phyloP scores from a whole-genome alignment of 2,888 invertebrate genomes.

The Orthonychiurus folsomi region DNA sequence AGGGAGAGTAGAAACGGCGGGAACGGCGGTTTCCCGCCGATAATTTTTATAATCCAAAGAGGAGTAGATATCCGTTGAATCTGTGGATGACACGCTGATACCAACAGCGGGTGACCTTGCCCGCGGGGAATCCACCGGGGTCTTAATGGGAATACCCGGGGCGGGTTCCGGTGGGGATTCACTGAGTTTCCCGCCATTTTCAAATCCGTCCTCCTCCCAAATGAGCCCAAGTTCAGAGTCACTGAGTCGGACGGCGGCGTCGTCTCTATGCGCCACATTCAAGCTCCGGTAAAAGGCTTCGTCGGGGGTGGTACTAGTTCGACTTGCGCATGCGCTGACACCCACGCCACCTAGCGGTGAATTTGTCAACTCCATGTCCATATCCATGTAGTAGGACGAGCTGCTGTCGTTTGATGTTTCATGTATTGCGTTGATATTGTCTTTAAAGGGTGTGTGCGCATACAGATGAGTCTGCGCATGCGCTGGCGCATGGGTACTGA shows the following conservation, averaged over 20 bases:
- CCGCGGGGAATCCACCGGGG: neutral
- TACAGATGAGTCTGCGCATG: too few relatives aligned
- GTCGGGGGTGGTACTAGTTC: constrained; percentile 52
- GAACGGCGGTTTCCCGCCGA: constrained; percentile 43
- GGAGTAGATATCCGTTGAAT: constrained; percentile 4
- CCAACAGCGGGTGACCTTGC: neutral
- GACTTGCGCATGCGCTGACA: constrained; percentile 11
- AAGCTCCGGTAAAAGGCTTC: constrained; percentile 81
- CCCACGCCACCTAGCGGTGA: constrained; percentile 13
- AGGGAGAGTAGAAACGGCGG: too few relatives aligned
- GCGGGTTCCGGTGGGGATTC: neutral
- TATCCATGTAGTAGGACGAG: neutral
- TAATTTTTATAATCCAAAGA: constrained; percentile 70
- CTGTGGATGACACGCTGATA: neutral
- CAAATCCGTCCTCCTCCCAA: constrained; percentile 62
- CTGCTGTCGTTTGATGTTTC: neutral
- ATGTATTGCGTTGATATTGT: constrained; percentile 1
- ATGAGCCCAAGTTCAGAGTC: constrained; percentile 71
- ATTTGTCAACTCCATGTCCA: neutral
- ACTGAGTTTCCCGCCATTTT: constrained; percentile 13
- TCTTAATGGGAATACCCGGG: neutral
- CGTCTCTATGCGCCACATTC: constrained; percentile 74
- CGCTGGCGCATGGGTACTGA: neutral
- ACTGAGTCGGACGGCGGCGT: constrained; percentile 17
- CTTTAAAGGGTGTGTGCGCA: too few relatives aligned